A percentile compares a stretch with the other conserved stretches of the same genome.
These are phyloP conservation scores for Cosmopolites sordidus DNA, from an alignment of 2,888 invertebrate species.

Conservation along the genomic window DNA sequence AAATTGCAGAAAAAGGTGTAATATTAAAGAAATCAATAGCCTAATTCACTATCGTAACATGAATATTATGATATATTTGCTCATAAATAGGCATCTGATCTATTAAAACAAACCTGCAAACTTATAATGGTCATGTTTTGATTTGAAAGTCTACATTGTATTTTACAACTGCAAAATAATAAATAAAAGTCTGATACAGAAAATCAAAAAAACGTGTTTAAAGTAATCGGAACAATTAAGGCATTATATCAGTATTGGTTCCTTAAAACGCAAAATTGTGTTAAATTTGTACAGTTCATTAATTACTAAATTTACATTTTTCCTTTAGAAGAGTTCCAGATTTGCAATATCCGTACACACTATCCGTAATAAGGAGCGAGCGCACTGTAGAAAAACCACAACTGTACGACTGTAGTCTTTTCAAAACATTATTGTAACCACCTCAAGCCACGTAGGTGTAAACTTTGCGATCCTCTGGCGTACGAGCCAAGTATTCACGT, in stretches of 20 bases:
- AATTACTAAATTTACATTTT: constrained; percentile 23
- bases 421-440: constrained; percentile 6
- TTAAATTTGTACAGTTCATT: constrained; percentile 20
- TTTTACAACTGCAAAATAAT: constrained; percentile 23
- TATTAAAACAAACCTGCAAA: constrained; percentile 16
- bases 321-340: constrained; percentile 11
- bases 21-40: too few relatives aligned
- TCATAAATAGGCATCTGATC: too few relatives aligned
- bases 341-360: constrained; percentile 10
- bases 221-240: constrained; percentile 22
- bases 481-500: constrained; percentile 96
- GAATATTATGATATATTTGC: too few relatives aligned
- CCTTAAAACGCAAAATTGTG: constrained; percentile 16
- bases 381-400: constrained; percentile 16
- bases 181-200: constrained; percentile 19
- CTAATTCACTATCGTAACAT: too few relatives aligned
- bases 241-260: constrained; percentile 20
- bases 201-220: constrained; percentile 12
- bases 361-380: constrained; percentile 9
- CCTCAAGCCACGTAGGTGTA: constrained; percentile 90
- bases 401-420: constrained; percentile 17
- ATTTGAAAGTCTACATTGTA: constrained; percentile 21
- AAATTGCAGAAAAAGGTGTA: too few relatives aligned
- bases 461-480: constrained; percentile 94
- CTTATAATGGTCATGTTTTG: constrained; percentile 22